Base-by-base conservation (phyloP, 1,140 invertebrate genomes). In the Drosophila lini region DNA sequence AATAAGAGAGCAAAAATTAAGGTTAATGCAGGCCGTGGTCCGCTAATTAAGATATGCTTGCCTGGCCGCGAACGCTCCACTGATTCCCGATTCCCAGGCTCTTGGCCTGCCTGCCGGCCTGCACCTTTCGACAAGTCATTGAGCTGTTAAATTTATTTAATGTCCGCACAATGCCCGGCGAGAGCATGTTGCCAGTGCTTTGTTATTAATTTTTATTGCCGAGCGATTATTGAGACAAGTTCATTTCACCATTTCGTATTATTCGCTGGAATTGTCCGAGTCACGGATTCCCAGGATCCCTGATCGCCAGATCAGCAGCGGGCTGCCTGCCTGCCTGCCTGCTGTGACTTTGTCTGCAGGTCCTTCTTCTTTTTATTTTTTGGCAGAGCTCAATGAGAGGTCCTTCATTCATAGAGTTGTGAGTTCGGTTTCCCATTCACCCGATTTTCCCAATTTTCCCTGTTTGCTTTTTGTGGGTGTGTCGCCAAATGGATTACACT, bases 121-220 rank as follows among this genome's bases (percentile, higher is more conserved):
- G 73, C 73, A 80, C 84, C 84, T 88, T 88, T 88, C 83, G 84
- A 80, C 83, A 88, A 88, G 84, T 88, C 83, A 88, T 88, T 89
- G 77, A 88, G 84, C 73, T 88, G 83, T 88, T 88, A 89, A 88
- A 88, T 88, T 88, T 89, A 88, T 88, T 88, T 80, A 88, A 89
- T 88, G 85, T 38, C 50, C 65, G 38, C 52, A 65, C 84, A 88
- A 81, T 73, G 65, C 32, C 32, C 32, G 52, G 16, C 52, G 59
- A 64, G 73, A 61, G 53, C 73, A 74, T 84, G 81, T 79, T 80
- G 83, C 59, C 83, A 83, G 80, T 86, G 83, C 70, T 88, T 83
- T 80, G 69, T 89, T 80, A 88, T 88, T 86, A 77, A 88, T 74
- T 86, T 86, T 86, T 86, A 86, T 86, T 88, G 71, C 84, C 62